Base-by-base conservation (phyloP, 2,888 invertebrate genomes). In the Agonopterix arenella region DNA sequence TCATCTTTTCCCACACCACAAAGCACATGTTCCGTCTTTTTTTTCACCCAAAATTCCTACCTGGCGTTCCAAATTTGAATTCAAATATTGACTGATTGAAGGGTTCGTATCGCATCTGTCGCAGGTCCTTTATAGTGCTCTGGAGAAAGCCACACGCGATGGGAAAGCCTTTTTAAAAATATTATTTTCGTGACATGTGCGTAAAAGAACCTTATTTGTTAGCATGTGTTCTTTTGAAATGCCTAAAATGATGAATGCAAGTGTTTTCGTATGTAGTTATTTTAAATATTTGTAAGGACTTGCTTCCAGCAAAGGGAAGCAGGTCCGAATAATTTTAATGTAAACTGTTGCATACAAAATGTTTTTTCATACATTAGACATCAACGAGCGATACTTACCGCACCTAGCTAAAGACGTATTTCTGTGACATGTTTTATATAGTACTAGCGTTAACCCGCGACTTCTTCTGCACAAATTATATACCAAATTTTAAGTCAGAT, bases 11-110 rank as follows among this genome's bases (percentile, higher is more conserved):
- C 68, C 70, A 70, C 68, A 65, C 40, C 11, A 28, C 54, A 52
- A 43, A 47, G 52, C 57, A 61, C 55, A 61, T 60, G 60, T 57
- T 60, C 45, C 11, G 47, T 55, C 18, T 28, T 28, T 28, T 57
- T 28, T 28, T 28, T 28, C 28, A 5, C 53, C 46, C 37, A 42
- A 52, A 46, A 46, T 49, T 46, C 47, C 54, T 65, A 61, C 61
- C 62, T 60, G 62, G 49, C 49, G 51, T 52, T 46, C 50, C 48
- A 50, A 53, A 53, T 52, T 28, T 8, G 63, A 80, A 82, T 82
- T 81, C 83, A 86, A 86, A 85, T 85, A 86, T 84, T 84, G 84
- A 82, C 80, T 84, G 84, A 88, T 86, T 86, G 88, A 88, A 84
- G 85, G 86, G 85, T 82, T 80, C 68, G 62, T 55, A 65, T 64